Evolutionary conservation across 2,113 vertebrate genomes (phyloP).

Genomic region (Trachemys scripta): DNA sequence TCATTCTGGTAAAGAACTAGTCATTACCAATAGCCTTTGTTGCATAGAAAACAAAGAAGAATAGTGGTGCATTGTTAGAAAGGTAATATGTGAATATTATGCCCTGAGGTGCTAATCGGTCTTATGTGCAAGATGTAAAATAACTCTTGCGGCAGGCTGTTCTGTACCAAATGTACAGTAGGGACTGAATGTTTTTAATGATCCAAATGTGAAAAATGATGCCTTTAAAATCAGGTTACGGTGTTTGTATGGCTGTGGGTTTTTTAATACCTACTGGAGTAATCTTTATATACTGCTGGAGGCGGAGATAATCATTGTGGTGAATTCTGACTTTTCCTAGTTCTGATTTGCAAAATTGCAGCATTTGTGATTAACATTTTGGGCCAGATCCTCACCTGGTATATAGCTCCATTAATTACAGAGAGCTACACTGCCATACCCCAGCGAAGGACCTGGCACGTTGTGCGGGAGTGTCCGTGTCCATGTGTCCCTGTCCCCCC

Average conservation of each 20-base stretch:
- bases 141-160: conserved; percentile 14
- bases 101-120: neutral
- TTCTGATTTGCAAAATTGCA: neutral
- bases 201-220: neutral
- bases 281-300: neutral
- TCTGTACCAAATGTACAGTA: neutral
- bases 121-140: conserved; percentile 18
- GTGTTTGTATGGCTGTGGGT: neutral
- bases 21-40: conserved; percentile 26
- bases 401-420: neutral
- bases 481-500: neutral
- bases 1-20: conserved; percentile 14
- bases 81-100: conserved; percentile 22
- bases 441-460: neutral
- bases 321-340: neutral
- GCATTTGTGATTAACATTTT: neutral
- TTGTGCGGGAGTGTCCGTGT: neutral
- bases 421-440: neutral
- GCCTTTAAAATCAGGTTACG: neutral
- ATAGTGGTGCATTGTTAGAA: conserved; percentile 20
- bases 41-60: conserved; percentile 38
- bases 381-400: neutral
- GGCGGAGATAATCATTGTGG: neutral
- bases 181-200: conserved; percentile 4
- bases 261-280: neutral